Percentiles rank a stretch among this genome's conserved stretches.
phyloP scores from a whole-genome alignment of 2,113 vertebrate species.

The Mastomys natalensis region DNA sequence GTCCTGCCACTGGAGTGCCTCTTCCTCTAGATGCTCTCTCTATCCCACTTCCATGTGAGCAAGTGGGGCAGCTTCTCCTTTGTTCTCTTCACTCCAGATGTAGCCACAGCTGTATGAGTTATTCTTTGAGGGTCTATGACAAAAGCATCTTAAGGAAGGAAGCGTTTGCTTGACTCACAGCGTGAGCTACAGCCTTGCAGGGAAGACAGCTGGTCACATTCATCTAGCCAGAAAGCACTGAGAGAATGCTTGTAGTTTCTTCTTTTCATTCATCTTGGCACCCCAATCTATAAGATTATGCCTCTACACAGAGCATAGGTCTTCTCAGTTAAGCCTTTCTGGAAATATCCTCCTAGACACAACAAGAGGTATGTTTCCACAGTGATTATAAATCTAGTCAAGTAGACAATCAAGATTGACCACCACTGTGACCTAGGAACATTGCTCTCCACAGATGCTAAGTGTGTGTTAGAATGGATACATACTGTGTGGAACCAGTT shows the following conservation, averaged over 20 bases:
- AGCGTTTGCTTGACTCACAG: background rate
- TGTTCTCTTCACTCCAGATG: background rate
- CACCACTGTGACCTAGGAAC: background rate
- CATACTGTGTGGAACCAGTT: background rate
- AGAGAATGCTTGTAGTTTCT: background rate
- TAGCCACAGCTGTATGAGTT: background rate
- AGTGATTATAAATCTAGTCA: background rate
- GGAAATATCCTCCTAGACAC: background rate
- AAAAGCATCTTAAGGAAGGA: background rate
- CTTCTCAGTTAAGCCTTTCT: background rate
- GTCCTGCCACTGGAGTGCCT: background rate
- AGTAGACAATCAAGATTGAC: background rate
- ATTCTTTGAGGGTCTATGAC: background rate
- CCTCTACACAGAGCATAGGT: background rate
- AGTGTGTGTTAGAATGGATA: background rate
- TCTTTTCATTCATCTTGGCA: background rate
- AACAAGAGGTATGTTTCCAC: background rate
- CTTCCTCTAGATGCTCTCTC: background rate
- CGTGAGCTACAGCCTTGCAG: background rate
- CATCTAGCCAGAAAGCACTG: background rate
- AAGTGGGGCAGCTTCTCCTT: background rate
- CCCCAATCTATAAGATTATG: background rate
- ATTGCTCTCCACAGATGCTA: background rate
- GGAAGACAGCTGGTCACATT: too few species aligned
- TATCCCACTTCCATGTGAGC: background rate